Evolutionary conservation across 2,113 vertebrate genomes (phyloP).

Genomic region (Rhegmatorhina hoffmannsi): DNA sequence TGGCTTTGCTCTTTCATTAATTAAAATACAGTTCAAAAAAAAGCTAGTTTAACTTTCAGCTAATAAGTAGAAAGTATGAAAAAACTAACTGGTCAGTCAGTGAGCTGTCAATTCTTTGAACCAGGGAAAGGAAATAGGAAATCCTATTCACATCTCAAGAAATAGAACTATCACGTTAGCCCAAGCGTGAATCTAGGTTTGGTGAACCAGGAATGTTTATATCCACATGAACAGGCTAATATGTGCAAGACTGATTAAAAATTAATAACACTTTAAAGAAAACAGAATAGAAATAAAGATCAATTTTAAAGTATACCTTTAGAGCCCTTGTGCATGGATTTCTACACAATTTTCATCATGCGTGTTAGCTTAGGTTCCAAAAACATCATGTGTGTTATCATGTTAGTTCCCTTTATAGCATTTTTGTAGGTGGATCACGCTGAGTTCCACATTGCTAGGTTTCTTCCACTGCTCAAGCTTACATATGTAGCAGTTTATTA

Average conservation of each 20-base stretch:
- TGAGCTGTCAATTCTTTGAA: not conserved
- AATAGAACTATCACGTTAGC: not conserved
- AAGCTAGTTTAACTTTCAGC: constrained; percentile 30
- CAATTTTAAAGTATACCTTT: not conserved
- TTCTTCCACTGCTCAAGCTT: not conserved
- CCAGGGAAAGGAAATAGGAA: not conserved
- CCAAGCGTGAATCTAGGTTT: not conserved
- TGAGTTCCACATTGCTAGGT: not conserved
- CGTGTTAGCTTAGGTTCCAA: not conserved
- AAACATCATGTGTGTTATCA: not conserved
- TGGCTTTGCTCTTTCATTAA: constrained; percentile 43
- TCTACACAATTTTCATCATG: not conserved
- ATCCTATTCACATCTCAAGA: not conserved
- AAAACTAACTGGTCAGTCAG: constrained; percentile 1
- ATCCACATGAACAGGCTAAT: not conserved
- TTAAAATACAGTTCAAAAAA: constrained; percentile 43
- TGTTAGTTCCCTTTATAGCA: not conserved
- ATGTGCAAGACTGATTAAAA: not conserved
- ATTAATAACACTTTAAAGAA: not conserved
- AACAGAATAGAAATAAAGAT: not conserved
- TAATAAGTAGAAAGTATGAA: constrained; percentile 29
- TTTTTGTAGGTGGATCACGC: not conserved
- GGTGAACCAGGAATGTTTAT: not conserved
- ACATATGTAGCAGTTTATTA: not conserved
- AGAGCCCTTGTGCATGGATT: fast-evolving